Evolutionary conservation across 2,113 vertebrate species (phyloP).

Genomic region (Marcusenius ussheri): DNA sequence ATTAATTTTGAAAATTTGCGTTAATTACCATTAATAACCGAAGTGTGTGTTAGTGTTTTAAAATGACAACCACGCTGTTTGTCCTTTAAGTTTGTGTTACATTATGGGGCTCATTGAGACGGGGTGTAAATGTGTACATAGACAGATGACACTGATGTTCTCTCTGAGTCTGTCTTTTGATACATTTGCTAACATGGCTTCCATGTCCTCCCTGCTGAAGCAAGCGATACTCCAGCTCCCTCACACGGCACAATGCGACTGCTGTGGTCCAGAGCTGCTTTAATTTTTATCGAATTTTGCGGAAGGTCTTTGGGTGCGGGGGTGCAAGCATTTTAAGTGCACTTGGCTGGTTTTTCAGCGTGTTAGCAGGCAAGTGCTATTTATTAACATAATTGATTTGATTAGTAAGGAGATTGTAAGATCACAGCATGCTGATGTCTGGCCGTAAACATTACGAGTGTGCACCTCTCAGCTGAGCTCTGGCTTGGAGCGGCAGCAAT

Average conservation of each 20-base stretch:
- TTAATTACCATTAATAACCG: background rate
- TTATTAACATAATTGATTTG: constrained; percentile 70
- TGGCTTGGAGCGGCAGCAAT: background rate
- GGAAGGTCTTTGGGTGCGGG: constrained; percentile 3
- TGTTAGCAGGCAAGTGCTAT: constrained; percentile 42
- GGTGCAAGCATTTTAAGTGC: background rate
- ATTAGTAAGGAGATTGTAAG: constrained; percentile 73
- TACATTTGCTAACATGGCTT: background rate
- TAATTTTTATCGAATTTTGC: constrained; percentile 20
- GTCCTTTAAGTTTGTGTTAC: background rate
- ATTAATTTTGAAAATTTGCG: background rate
- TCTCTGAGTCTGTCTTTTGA: background rate
- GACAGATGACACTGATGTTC: background rate
- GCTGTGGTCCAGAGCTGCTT: constrained; percentile 29
- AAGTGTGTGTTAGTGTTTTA: background rate
- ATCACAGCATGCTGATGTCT: constrained; percentile 56
- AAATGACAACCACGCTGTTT: background rate
- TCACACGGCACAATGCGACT: constrained; percentile 24
- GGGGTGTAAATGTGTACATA: background rate
- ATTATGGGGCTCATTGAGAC: background rate
- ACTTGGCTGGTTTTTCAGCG: background rate
- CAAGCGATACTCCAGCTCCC: background rate
- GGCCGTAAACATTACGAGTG: background rate
- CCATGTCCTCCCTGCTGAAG: background rate
- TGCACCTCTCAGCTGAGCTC: background rate